phyloP scores from a whole-genome alignment of 2,797 vertebrate species.

The Rousettus madagascariensis region DNA sequence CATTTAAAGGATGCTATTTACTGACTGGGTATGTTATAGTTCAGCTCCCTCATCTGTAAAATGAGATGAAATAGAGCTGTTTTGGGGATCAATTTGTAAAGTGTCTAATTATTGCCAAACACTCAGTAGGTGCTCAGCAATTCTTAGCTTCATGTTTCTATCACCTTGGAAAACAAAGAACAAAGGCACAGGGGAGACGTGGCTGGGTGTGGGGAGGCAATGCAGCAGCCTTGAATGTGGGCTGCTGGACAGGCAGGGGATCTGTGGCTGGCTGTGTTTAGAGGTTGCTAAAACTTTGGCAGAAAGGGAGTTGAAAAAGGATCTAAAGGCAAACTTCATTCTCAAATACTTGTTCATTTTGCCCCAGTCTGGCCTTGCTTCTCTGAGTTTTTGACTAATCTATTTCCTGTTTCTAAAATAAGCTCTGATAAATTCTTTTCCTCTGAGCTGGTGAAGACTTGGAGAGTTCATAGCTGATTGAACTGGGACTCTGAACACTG shows the following conservation, averaged over 20 bases:
- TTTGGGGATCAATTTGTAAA: not conserved
- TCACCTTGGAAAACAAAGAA: not conserved
- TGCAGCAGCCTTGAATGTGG: not conserved
- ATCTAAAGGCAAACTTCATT: not conserved
- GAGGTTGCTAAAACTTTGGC: not conserved
- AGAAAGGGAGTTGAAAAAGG: not conserved
- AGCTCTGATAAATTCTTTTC: not conserved
- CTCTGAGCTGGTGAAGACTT: not conserved
- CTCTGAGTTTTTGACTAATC: not conserved
- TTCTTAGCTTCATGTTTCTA: not conserved
- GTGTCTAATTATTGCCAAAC: not conserved
- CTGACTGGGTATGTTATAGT: not conserved
- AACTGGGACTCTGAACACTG: not conserved
- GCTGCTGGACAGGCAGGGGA: not conserved
- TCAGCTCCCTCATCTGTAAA: not conserved
- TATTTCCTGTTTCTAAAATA: not conserved
- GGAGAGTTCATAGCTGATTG: not conserved
- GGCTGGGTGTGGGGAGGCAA: not conserved
- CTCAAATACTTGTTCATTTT: not conserved
- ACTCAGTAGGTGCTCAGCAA: not conserved
- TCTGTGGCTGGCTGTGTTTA: not conserved
- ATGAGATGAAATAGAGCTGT: not conserved
- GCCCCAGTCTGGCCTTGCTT: not conserved
- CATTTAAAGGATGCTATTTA: not conserved
- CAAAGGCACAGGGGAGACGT: not conserved